Percentiles rank a stretch among this genome's conserved stretches.
phyloP scores from a whole-genome alignment of 2,113 vertebrate genomes.

The Seriola rivoliana region DNA sequence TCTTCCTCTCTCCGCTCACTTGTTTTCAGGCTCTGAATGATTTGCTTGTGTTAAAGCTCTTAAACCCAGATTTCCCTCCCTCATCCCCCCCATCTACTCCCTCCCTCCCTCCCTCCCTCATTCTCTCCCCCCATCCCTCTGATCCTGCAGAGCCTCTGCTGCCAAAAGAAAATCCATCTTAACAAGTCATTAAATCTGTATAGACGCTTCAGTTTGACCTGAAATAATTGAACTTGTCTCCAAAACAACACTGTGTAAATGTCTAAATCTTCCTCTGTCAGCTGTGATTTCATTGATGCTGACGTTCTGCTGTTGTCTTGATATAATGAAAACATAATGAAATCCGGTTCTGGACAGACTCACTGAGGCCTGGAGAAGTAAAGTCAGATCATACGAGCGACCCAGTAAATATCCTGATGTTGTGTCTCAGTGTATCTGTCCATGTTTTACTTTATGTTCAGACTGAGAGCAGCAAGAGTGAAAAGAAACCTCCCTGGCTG shows the following conservation, averaged over 20 bases:
- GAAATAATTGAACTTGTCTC: background rate
- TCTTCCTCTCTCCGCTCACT: conserved; percentile 58
- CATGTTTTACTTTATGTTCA: too few relatives aligned
- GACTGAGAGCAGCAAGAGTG: too few relatives aligned
- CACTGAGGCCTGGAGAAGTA: too few relatives aligned
- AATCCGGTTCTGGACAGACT: too few relatives aligned
- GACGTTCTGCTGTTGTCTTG: too few relatives aligned
- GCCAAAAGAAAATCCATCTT: conserved; percentile 11
- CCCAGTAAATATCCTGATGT: too few relatives aligned
- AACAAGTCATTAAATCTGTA: conserved; percentile 34
- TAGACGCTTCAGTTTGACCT: conserved; percentile 10
- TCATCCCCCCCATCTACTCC: conserved; percentile 45
- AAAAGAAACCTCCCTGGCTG: too few relatives aligned
- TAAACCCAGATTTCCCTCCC: conserved; percentile 78
- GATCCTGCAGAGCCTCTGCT: background rate
- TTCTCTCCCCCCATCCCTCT: conserved; percentile 1
- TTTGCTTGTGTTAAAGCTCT: conserved; percentile 78
- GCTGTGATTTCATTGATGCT: too few relatives aligned
- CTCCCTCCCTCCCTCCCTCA: conserved; percentile 34
- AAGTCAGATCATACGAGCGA: too few relatives aligned
- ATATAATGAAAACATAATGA: too few relatives aligned
- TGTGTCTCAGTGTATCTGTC: too few relatives aligned
- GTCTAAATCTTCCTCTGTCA: too few relatives aligned
- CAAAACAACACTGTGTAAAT: background rate
- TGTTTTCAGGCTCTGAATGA: conserved; percentile 74